These are phyloP conservation scores for Mallotus villosus DNA, from an alignment of 2,797 vertebrate species.

Conservation along the genomic window DNA sequence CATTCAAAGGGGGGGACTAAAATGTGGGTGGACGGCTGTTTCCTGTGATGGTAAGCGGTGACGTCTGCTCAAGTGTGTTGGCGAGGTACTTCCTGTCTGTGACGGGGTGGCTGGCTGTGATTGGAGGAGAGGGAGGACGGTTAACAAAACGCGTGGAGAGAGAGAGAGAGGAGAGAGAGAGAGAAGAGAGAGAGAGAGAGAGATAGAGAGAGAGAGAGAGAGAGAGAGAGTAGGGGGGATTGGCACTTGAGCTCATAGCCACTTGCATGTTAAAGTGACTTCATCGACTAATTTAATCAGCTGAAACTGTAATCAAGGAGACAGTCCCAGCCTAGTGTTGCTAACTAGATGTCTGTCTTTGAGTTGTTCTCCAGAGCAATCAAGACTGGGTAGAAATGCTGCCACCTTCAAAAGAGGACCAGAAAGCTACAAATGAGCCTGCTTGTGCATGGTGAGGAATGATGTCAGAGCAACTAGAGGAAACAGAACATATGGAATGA, in stretches of 20 bases:
- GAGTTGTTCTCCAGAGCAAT: not conserved
- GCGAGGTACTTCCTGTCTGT: too few species aligned
- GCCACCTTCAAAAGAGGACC: not conserved
- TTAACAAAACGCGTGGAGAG: too few species aligned
- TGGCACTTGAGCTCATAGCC: not conserved
- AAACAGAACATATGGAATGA: not conserved
- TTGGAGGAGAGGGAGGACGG: too few species aligned
- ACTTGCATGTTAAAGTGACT: conserved; percentile 6
- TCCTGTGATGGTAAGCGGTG: too few species aligned
- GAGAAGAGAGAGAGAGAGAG: too few species aligned
- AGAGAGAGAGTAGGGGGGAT: not conserved
- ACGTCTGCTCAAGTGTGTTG: too few species aligned
- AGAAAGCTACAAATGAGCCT: not conserved
- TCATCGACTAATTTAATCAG: conserved; percentile 25
- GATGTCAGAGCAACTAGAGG: not conserved
- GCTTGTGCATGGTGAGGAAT: not conserved
- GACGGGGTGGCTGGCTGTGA: too few species aligned
- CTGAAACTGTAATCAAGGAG: conserved; percentile 14
- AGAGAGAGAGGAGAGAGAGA: too few species aligned
- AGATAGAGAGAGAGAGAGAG: too few species aligned
- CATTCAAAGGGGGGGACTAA: too few species aligned
- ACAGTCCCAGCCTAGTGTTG: too few species aligned
- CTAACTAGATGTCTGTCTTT: not conserved
- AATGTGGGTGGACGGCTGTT: too few species aligned
- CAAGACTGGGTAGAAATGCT: not conserved